Conservation (phyloP, 1,140 invertebrate species). For the Magallana gigas region DNA sequence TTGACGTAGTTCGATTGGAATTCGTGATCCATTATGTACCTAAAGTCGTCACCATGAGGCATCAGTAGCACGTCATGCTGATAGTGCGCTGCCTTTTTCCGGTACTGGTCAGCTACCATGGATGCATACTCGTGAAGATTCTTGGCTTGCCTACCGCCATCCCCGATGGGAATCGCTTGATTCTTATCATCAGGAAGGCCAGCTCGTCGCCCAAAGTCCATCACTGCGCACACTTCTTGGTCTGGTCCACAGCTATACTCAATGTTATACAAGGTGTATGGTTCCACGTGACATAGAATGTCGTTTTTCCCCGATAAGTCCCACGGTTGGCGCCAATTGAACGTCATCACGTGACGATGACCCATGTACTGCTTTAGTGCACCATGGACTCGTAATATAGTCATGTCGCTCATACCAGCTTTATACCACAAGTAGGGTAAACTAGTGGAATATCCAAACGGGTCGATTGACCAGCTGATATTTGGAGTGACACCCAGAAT, state of each 20-base stretch:
- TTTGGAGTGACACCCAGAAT: slow-evolving; percentile 85
- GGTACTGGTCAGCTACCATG: slow-evolving; percentile 94
- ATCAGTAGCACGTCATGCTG: slow-evolving; percentile 92
- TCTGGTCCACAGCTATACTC: slow-evolving; percentile 99
- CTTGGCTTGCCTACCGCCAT: slow-evolving; percentile 85
- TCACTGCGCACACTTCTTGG: slow-evolving; percentile 97
- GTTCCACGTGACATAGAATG: slow-evolving; percentile 98
- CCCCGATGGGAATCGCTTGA: slow-evolving; percentile 87
- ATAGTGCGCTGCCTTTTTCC: slow-evolving; percentile 97
- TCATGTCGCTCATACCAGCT: slow-evolving; percentile 90
- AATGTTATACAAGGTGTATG: slow-evolving; percentile 98
- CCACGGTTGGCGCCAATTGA: slow-evolving; percentile 96
- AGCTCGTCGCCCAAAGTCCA: slow-evolving; percentile 90
- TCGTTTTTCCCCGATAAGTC: slow-evolving; percentile 84
- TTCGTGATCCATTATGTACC: slow-evolving; percentile 92
- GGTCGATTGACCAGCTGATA: slow-evolving; percentile 95
- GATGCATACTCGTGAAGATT: slow-evolving; percentile 91
- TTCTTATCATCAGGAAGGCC: slow-evolving; percentile 85
- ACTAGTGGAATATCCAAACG: slow-evolving; percentile 91
- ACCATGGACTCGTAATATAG: slow-evolving; percentile 97
- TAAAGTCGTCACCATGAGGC: slow-evolving; percentile 98
- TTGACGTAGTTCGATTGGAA: slow-evolving; percentile 96
- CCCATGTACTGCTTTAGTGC: slow-evolving; percentile 95
- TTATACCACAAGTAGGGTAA: slow-evolving; percentile 92
- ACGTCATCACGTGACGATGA: slow-evolving; percentile 90